Evolutionary conservation across 37 sponge, comb jelly and placozoan species (phyloP).

Genomic region (Hormiphora californensis): DNA sequence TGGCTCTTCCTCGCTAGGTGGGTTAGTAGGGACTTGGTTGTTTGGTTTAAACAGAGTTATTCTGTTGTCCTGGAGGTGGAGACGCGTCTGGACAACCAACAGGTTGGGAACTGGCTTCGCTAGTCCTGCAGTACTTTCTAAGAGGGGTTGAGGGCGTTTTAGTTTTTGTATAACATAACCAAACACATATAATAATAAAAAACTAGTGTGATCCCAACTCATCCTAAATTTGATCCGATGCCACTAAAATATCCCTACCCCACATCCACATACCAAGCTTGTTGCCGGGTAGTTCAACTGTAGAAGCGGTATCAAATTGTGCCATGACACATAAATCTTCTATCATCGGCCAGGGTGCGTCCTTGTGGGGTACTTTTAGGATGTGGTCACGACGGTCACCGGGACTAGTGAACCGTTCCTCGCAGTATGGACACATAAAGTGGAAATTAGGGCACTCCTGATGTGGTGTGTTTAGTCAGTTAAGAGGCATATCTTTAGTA

Average conservation of each 20-base stretch:
- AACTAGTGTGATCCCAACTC: neutral
- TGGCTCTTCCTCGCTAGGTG: too few species aligned
- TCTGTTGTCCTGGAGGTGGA: too few species aligned
- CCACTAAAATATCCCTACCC: neutral
- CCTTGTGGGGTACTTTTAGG: neutral
- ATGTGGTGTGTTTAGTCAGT: too few species aligned
- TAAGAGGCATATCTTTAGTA: too few species aligned
- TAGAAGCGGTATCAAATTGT: neutral
- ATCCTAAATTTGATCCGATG: too few species aligned
- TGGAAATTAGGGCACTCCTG: neutral
- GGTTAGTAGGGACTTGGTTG: too few species aligned
- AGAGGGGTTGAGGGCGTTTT: neutral
- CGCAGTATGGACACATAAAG: conserved; percentile 3
- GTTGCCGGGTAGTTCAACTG: neutral
- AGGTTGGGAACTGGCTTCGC: too few species aligned
- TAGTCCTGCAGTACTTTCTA: neutral
- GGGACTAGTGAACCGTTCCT: neutral
- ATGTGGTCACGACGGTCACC: neutral
- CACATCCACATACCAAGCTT: neutral
- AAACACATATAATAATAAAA: neutral
- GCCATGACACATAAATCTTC: conserved; percentile 35
- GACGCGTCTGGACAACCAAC: too few species aligned
- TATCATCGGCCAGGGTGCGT: conserved; percentile 31
- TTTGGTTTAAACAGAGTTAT: too few species aligned
- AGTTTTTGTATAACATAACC: neutral